Evolutionary conservation across 2,888 invertebrate genomes (phyloP).

Genomic region (Tetragonisca angustula): DNA sequence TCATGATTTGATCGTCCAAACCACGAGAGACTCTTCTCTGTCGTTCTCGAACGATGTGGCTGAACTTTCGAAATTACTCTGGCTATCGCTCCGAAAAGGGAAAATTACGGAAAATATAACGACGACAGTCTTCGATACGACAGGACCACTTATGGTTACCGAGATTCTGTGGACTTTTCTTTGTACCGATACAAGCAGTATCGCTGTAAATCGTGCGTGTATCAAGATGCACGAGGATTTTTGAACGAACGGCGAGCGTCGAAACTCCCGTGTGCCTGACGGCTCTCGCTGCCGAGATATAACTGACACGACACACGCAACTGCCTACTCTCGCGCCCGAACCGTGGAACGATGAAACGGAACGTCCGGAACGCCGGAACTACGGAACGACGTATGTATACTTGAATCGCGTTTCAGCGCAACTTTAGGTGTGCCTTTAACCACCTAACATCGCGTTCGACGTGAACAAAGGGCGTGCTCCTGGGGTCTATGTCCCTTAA

Average conservation of each 20-base stretch:
- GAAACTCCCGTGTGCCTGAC: conserved; percentile 74
- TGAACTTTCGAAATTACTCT: background rate
- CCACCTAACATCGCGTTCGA: conserved; percentile 46
- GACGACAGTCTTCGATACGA: background rate
- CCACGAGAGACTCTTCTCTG: background rate
- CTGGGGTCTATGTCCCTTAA: conserved; percentile 14
- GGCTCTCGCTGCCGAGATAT: conserved; percentile 83
- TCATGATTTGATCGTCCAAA: conserved; percentile 41
- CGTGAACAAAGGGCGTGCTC: conserved; percentile 47
- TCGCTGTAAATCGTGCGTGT: no score
- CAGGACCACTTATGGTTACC: no score
- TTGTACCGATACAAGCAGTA: no score
- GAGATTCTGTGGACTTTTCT: background rate
- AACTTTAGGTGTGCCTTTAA: conserved; percentile 53
- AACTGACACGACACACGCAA: conserved; percentile 81
- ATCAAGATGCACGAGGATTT: conserved; percentile 45
- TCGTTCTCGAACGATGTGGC: background rate
- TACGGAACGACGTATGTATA: conserved; percentile 60
- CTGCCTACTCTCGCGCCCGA: conserved; percentile 71
- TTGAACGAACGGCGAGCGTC: conserved; percentile 52
- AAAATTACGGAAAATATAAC: background rate
- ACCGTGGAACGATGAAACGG: conserved; percentile 68
- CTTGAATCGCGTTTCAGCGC: conserved; percentile 58
- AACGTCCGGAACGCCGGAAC: conserved; percentile 71
- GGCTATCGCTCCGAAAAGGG: background rate